Percentiles rank a stretch among this genome's conserved stretches.
phyloP scores from a whole-genome alignment of 2,888 invertebrate species.

The Pardosa pseudoannulata region DNA sequence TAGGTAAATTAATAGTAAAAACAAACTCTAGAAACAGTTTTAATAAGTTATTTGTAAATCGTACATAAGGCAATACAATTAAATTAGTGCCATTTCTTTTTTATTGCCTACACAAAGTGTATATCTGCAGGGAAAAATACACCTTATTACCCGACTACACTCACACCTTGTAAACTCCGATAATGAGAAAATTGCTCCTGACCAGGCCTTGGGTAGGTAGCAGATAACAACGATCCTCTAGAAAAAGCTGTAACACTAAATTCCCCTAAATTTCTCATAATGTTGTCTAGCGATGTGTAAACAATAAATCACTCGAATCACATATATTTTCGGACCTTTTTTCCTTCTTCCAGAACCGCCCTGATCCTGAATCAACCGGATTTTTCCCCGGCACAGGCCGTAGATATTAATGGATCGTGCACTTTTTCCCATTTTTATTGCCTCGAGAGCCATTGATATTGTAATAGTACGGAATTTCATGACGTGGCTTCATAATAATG shows the following conservation, averaged over 20 bases:
- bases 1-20: too few relatives aligned
- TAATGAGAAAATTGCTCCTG: too few relatives aligned
- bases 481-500: constrained; percentile 61
- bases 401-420: constrained; percentile 52
- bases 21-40: too few relatives aligned
- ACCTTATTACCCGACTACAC: too few relatives aligned
- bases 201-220: not conserved
- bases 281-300: constrained; percentile 25
- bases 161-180: too few relatives aligned
- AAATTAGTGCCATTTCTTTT: too few relatives aligned
- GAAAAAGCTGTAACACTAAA: constrained; percentile 8
- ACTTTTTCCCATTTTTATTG: constrained; percentile 47
- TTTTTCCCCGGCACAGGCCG: constrained; percentile 23
- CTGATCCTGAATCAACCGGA: constrained; percentile 23
- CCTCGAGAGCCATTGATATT: constrained; percentile 55
- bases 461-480: constrained; percentile 59
- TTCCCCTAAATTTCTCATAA: constrained; percentile 19
- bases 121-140: too few relatives aligned
- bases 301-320: constrained; percentile 31
- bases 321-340: constrained; percentile 24
- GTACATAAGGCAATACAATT: too few relatives aligned
- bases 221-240: not conserved
- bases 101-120: too few relatives aligned
- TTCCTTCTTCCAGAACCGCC: constrained; percentile 11
- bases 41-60: too few relatives aligned